These are phyloP conservation scores for Herminia tarsipennalis DNA, from an alignment of 2,888 invertebrate genomes.

Conservation along the genomic window DNA sequence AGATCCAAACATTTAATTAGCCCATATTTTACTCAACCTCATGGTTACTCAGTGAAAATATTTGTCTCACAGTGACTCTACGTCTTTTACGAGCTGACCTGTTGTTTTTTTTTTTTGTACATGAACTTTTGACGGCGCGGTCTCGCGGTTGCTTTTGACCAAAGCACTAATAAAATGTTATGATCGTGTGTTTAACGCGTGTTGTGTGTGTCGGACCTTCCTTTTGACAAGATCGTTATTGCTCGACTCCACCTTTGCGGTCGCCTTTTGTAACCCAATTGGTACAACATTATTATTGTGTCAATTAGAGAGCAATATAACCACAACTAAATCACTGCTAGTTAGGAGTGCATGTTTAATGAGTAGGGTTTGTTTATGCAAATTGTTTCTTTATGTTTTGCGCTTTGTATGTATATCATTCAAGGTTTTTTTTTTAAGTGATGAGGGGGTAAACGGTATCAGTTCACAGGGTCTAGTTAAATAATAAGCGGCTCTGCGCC, in stretches of 20 bases:
- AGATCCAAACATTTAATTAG: conserved; percentile 40
- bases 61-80: conserved; percentile 76
- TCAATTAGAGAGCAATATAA: conserved; percentile 79
- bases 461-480: conserved; percentile 79
- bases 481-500: conserved; percentile 78
- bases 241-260: conserved; percentile 79
- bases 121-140: conserved; percentile 82
- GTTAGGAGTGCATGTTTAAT: conserved; percentile 56
- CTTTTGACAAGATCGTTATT: conserved; percentile 84
- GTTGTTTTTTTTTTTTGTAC: conserved; percentile 73
- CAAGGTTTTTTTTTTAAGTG: conserved; percentile 49
- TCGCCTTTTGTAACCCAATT: conserved; percentile 76
- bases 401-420: conserved; percentile 48
- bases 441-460: conserved; percentile 72
- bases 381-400: conserved; percentile 49
- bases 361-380: conserved; percentile 59
- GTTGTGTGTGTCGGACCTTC: conserved; percentile 82
- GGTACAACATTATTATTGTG: conserved; percentile 81
- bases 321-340: conserved; percentile 72
- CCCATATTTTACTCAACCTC: conserved; percentile 52
- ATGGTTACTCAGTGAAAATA: conserved; percentile 59
- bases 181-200: conserved; percentile 85
- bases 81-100: conserved; percentile 82
- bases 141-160: conserved; percentile 83
- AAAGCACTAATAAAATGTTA: conserved; percentile 85